Base-by-base conservation (phyloP, 2,797 vertebrate genomes). In the Anguilla pacifica region DNA sequence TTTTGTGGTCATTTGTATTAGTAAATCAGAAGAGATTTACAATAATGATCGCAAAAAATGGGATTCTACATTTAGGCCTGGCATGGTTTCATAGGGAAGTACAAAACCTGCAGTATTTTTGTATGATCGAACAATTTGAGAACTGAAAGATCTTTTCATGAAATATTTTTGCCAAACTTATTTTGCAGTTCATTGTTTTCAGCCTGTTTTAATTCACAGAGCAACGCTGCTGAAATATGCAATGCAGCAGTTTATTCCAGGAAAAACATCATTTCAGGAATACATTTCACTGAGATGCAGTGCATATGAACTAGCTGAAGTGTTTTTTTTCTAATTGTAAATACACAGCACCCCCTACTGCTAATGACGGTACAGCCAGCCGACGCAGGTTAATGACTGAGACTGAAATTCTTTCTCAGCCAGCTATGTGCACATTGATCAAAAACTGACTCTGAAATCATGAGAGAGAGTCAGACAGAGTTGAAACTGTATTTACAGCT, bases 291-390 rank as follows among this genome's bases (percentile, higher is more conserved):
- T 2, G 31, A 43, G 72, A 77, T 3, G 31, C 72, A 39, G 17
- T 28, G 49, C 25, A 7, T 25, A 22, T 22, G 4, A 53, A 17
- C 39, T 35, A 13, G 39, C 22, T 55, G 31, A 57, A 79, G 15
- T 22, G 1, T 43, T 11, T 39, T 55, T 46, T 39, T 46, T 35
- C 31, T 35, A 35, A 35, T 87, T 87, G 11, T 46, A 86, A 89
- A 79, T 83, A 46, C 85, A 70, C 87, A 79, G 88, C 88, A 85
- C 83, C 84, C 74, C 85, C 86, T 86, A 59, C 77, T 89, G 74
- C 49, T 49, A 28, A 35, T 87, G 59, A 74, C 25, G 31, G 28
- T 74, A 87, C 74, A 49, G 19, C 74, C 6, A 13, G 35, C 28
- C 77, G 25, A 49, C 19, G 39, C 17, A 10, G 31, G 17, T 15